Evolutionary conservation across 2,888 invertebrate genomes (phyloP).

Genomic region (Drosophila seclusa): DNA sequence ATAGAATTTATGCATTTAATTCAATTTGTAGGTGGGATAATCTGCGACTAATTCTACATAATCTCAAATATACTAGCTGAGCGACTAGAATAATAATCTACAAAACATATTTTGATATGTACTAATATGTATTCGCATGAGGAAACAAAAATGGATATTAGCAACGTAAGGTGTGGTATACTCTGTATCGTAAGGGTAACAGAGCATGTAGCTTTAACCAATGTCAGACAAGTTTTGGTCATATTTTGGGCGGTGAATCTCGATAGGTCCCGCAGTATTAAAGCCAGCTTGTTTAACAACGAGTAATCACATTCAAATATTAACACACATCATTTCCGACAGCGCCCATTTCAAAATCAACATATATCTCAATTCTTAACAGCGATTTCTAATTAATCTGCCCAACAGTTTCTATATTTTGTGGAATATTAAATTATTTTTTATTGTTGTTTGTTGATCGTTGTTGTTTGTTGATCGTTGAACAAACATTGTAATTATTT

Average conservation of each 20-base stretch:
- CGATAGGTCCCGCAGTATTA: background rate
- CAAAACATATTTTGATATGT: background rate
- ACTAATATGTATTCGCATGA: background rate
- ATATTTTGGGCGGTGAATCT: background rate
- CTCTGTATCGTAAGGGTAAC: background rate
- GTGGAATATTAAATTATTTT: background rate
- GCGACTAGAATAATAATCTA: background rate
- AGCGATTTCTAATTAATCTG: background rate
- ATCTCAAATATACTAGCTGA: background rate
- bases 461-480: background rate
- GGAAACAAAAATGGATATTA: background rate
- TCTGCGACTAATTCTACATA: constrained; percentile 7
- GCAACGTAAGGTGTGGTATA: background rate
- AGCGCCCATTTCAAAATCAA: background rate
- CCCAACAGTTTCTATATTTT: background rate
- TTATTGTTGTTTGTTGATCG: background rate
- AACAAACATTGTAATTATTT: background rate
- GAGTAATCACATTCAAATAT: background rate
- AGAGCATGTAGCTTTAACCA: background rate
- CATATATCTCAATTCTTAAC: background rate
- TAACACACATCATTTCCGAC: background rate
- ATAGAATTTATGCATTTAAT: background rate
- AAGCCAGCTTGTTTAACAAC: background rate
- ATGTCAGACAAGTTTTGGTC: background rate
- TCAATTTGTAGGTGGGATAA: constrained; percentile 33